Base-by-base conservation (phyloP, 2,113 vertebrate genomes). In the Alouatta palliata region DNA sequence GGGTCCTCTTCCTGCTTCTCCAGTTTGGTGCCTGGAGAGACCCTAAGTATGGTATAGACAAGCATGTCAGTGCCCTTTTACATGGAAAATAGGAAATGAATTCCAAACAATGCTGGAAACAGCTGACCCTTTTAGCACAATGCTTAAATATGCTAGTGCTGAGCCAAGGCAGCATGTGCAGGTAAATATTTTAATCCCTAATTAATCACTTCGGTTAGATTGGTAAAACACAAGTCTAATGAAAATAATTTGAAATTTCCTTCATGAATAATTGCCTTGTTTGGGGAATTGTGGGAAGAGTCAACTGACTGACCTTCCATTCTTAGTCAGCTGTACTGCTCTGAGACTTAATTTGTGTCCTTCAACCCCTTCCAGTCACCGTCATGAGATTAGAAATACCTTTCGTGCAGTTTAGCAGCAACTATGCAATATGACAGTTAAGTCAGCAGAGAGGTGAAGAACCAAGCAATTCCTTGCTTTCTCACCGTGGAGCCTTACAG, bases 181-280 rank as follows among this genome's bases (percentile, higher is more conserved):
- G 98, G 99, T 99, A 99, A 99, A 99, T 99, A 99, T 99, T 99
- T 99, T 99, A 99, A 99, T 99, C 99, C 99, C 98, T 99, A 99
- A 99, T 99, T 99, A 99, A 99, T 99, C 98, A 99, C 99, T 99
- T 99, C 99, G 99, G 98, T 99, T 99, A 99, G 99, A 99, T 99
- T 99, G 99, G 98, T 99, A 99, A 99, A 99, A 99, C 99, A 99
- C 98, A 99, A 99, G 98, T 99, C 99, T 99, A 99, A 99, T 99
- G 98, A 99, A 99, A 99, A 99, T 99, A 98, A 99, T 99, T 98
- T 98, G 98, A 99, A 99, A 99, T 99, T 99, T 99, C 98, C 98
- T 99, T 98, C 98, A 98, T 99, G 99, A 99, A 99, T 99, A 99
- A 99, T 99, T 99, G 98, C 99, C 98, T 98, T 99, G 99, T 99